A percentile compares a stretch with the other conserved stretches of the same genome.
Conservation (phyloP, 1,140 invertebrate species). For the Zaprionus africanus region DNA sequence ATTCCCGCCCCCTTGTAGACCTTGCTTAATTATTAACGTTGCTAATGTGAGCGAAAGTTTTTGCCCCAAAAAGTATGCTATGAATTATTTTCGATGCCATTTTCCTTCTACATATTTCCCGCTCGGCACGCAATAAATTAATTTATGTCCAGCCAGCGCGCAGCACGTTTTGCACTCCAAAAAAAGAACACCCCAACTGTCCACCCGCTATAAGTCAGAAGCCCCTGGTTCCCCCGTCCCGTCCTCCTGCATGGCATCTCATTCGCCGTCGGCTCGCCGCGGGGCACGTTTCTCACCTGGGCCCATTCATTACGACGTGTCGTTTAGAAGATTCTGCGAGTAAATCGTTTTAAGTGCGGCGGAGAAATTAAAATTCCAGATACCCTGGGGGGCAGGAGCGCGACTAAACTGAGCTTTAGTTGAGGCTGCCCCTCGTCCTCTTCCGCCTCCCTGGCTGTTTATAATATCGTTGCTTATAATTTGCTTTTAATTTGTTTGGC, state of each 20-base stretch:
- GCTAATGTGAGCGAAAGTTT: slow-evolving; percentile 75
- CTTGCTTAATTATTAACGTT: slow-evolving; percentile 80
- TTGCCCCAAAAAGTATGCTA: slow-evolving; percentile 64
- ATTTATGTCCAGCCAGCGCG: slow-evolving; percentile 78
- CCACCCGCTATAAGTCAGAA: slow-evolving; percentile 4
- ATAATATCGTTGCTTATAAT: slow-evolving; percentile 78
- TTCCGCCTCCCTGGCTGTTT: slow-evolving; percentile 29
- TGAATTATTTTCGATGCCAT: slow-evolving; percentile 74
- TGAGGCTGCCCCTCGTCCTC: background rate
- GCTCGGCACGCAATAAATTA: slow-evolving; percentile 79
- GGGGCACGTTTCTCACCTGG: slow-evolving; percentile 76
- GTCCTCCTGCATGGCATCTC: background rate
- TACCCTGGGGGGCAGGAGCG: slow-evolving; percentile 24
- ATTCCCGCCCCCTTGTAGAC: background rate
- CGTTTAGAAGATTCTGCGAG: slow-evolving; percentile 67
- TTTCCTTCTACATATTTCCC: slow-evolving; percentile 60
- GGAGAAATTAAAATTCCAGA: slow-evolving; percentile 77
- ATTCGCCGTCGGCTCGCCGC: background rate
- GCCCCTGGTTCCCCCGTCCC: background rate
- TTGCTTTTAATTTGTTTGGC: slow-evolving; percentile 83
- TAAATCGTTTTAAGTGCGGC: slow-evolving; percentile 74
- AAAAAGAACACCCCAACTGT: slow-evolving; percentile 7
- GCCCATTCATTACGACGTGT: slow-evolving; percentile 75
- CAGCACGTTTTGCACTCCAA: slow-evolving; percentile 71
- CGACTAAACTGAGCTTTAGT: slow-evolving; percentile 37